Percentiles rank a stretch among this genome's conserved stretches.
Conservation (phyloP, 2,797 vertebrate species). For the Takifugu rubripes region DNA sequence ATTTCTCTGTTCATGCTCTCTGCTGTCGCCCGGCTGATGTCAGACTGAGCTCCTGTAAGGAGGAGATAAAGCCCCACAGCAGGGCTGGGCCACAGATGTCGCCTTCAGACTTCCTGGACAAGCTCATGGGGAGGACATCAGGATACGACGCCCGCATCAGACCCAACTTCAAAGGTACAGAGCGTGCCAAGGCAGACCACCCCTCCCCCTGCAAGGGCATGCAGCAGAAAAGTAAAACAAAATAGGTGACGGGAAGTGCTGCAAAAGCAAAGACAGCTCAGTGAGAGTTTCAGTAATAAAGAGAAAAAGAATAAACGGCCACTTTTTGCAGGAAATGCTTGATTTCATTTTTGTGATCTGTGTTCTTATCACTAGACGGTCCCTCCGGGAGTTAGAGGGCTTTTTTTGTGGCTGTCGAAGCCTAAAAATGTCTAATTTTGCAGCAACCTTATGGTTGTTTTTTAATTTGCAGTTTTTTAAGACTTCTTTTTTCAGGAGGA, state of each 20-base stretch:
- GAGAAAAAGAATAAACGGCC: no score
- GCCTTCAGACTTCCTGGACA: conserved; percentile 94
- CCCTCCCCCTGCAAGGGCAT: conserved; percentile 20
- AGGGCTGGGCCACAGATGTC: conserved; percentile 78
- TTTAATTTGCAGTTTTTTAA: no score
- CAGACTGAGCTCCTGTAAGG: conserved; percentile 87
- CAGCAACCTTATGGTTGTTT: no score
- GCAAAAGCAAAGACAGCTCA: conserved; percentile 22
- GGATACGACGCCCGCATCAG: conserved; percentile 93
- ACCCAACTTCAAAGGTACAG: conserved; percentile 94
- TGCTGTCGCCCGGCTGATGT: conserved; percentile 40
- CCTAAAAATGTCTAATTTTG: no score
- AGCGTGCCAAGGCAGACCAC: conserved; percentile 18
- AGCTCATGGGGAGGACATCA: conserved; percentile 92
- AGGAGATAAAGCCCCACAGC: conserved; percentile 83
- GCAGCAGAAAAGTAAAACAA: conserved; percentile 12
- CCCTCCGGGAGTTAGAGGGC: no score
- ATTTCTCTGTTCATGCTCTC: conserved; percentile 11
- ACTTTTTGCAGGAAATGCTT: no score
- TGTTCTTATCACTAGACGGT: no score
- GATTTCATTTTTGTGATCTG: no score
- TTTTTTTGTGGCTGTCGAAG: no score
- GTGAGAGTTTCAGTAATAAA: no score
- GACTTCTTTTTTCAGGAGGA: no score
- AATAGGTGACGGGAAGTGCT: conserved; percentile 20